phyloP scores from a whole-genome alignment of 2,888 invertebrate genomes.

The Cancer borealis region DNA sequence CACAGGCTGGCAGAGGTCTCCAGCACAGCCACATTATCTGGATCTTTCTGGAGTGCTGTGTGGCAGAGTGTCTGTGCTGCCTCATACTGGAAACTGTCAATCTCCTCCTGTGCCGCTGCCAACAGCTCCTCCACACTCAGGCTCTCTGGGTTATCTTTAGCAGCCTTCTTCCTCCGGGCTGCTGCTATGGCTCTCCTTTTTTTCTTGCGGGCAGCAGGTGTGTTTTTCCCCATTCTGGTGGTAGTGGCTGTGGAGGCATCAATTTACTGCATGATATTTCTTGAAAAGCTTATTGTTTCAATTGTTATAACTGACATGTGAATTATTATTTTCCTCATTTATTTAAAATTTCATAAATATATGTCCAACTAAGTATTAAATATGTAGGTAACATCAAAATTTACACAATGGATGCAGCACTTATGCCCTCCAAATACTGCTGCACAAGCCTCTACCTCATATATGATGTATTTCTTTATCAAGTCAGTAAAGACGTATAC shows the following conservation, averaged over 20 bases:
- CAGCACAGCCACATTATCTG: constrained; percentile 80
- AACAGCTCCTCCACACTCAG: constrained; percentile 64
- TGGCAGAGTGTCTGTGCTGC: constrained; percentile 80
- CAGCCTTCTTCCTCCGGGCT: background rate
- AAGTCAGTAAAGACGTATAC: too few species aligned
- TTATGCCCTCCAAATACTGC: too few species aligned
- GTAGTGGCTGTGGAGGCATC: background rate
- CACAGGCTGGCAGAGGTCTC: constrained; percentile 80
- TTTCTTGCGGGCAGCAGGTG: background rate
- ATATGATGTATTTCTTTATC: too few species aligned
- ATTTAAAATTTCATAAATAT: too few species aligned
- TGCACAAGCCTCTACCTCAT: too few species aligned
- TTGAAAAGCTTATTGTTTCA: background rate
- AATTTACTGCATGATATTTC: background rate
- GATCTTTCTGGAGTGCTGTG: constrained; percentile 80
- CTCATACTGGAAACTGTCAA: constrained; percentile 81
- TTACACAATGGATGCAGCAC: too few species aligned
- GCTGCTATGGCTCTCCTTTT: background rate
- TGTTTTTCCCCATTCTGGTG: background rate
- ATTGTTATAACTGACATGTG: background rate
- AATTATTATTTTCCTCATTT: too few species aligned
- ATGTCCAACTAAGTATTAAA: too few species aligned
- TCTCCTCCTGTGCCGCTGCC: constrained; percentile 80
- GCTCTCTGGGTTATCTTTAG: background rate
- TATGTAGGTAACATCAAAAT: too few species aligned